Conservation (phyloP, 2,113 vertebrate genomes). For the Platysternon megacephalum region DNA sequence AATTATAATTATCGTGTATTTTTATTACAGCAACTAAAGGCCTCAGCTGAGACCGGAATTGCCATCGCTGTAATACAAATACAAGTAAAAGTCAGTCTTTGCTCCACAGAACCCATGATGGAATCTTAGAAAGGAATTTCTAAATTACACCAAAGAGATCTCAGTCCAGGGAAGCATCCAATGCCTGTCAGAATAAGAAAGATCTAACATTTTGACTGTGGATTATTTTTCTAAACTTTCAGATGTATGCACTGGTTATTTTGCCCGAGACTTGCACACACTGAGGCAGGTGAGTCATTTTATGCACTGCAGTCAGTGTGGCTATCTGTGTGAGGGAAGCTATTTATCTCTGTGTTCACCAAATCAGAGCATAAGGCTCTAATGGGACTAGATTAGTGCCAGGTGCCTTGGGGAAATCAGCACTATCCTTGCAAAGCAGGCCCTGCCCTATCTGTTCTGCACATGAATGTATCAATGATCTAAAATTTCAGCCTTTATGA, state of each 20-base stretch:
- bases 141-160: background rate
- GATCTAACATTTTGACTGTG: background rate
- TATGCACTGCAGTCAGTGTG: no score
- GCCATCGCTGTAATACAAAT: background rate
- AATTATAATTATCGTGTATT: background rate
- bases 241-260: no score
- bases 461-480: background rate
- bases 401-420: background rate
- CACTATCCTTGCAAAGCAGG: background rate
- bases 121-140: background rate
- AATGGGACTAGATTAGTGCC: no score
- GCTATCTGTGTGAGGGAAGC: no score
- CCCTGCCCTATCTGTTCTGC: no score
- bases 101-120: accelerated
- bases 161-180: background rate
- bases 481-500: background rate
- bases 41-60: background rate
- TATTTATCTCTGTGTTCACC: no score
- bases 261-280: no score
- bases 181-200: background rate
- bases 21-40: background rate
- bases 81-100: accelerated
- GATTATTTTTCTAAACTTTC: no score
- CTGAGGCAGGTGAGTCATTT: no score
- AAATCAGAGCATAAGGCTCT: no score